Percentiles rank a stretch among this genome's conserved stretches.
These are phyloP conservation scores for Rissa tridactyla DNA, from an alignment of 2,113 vertebrate species.

Conservation along the genomic window DNA sequence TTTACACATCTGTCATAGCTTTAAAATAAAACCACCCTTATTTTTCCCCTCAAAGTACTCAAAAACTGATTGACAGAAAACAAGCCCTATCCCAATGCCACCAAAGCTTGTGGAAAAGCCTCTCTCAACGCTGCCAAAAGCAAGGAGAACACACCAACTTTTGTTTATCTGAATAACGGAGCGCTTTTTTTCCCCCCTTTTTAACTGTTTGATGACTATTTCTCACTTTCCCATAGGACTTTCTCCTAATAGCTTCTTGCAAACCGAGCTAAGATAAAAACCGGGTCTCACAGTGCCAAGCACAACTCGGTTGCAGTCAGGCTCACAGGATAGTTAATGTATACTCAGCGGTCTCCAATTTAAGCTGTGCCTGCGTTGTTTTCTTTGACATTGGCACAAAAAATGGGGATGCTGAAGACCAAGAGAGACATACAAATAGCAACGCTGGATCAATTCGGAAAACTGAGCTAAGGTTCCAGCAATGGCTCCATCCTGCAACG, in stretches of 20 bases:
- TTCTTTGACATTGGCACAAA: neutral
- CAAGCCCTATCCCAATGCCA: neutral
- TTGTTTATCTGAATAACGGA: neutral
- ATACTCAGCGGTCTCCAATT: rapidly evolving
- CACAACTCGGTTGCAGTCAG: neutral
- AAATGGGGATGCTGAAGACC: neutral
- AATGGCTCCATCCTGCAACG: neutral
- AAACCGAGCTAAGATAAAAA: neutral
- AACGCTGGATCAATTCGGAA: neutral
- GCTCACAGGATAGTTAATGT: neutral
- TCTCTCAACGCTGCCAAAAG: neutral
- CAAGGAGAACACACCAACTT: neutral
- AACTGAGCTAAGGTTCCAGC: neutral
- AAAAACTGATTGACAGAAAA: neutral
- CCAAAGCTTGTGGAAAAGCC: neutral
- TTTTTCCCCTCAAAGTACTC: neutral
- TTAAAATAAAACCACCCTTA: neutral
- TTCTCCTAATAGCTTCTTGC: neutral
- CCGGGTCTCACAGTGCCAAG: rapidly evolving
- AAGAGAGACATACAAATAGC: neutral
- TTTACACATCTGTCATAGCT: neutral
- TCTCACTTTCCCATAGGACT: neutral
- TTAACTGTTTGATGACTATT: neutral
- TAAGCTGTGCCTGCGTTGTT: neutral
- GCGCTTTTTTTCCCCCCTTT: neutral